These are phyloP conservation scores for Emberiza fucata DNA, from an alignment of 2,113 vertebrate species.

Conservation along the genomic window DNA sequence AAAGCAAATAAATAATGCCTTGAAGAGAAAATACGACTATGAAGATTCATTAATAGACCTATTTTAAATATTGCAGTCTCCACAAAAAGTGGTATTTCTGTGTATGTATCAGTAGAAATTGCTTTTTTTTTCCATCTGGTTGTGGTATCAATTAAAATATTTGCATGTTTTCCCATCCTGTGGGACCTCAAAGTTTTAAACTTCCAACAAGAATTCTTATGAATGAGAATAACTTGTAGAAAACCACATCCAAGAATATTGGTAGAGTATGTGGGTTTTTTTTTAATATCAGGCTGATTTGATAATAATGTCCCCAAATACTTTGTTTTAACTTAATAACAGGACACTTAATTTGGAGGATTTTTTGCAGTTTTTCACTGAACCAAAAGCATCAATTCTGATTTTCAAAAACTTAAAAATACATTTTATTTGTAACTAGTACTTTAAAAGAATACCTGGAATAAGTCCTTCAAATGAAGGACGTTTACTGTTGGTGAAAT, in stretches of 20 bases:
- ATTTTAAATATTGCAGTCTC: not conserved
- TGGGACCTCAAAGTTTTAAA: not conserved
- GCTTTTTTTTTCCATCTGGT: not conserved
- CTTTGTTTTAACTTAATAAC: not conserved
- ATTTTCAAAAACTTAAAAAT: not conserved
- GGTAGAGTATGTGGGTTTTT: not conserved
- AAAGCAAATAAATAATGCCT: not conserved
- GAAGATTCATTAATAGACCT: not conserved
- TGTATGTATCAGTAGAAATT: not conserved
- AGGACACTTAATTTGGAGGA: not conserved
- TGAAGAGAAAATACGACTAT: not conserved
- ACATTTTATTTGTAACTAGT: not conserved
- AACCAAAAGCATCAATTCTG: not conserved
- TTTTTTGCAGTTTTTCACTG: not conserved
- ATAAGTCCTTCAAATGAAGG: not conserved
- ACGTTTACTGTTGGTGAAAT: not conserved
- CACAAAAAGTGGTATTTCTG: not conserved
- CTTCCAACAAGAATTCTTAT: not conserved
- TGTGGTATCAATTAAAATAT: not conserved
- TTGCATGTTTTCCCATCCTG: not conserved
- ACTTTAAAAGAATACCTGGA: not conserved
- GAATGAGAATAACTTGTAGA: not conserved
- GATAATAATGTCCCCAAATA: not conserved
- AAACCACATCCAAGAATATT: not conserved
- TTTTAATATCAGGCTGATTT: not conserved